Evolutionary conservation across 2,113 vertebrate genomes (phyloP).

Genomic region (Axis porcinus): DNA sequence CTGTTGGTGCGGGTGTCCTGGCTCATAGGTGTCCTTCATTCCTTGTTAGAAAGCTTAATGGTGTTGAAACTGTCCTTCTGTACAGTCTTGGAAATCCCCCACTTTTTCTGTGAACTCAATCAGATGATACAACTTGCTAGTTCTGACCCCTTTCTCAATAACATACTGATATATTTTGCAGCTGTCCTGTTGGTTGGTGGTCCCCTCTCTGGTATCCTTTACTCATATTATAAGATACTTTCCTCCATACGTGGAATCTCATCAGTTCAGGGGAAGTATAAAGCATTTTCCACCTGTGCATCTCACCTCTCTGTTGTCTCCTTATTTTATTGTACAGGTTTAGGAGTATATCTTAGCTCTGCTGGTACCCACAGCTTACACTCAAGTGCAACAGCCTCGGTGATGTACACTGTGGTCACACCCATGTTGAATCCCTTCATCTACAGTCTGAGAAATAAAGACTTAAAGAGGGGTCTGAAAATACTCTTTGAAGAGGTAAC

Average conservation of each 20-base stretch:
- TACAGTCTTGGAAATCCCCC: background rate
- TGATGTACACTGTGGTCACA: background rate
- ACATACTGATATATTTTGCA: background rate
- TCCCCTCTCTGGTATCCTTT: background rate
- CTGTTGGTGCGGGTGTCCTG: background rate
- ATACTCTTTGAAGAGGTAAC: background rate
- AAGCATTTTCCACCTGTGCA: background rate
- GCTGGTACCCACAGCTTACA: background rate
- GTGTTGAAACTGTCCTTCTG: background rate
- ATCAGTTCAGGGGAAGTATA: background rate
- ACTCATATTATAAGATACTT: background rate
- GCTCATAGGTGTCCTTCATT: background rate
- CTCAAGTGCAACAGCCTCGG: background rate
- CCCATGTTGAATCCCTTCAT: background rate
- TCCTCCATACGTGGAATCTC: background rate
- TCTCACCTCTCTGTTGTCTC: background rate
- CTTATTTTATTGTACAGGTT: background rate
- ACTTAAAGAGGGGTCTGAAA: background rate
- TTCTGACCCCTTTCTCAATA: background rate
- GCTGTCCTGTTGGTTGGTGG: background rate
- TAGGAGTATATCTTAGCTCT: background rate
- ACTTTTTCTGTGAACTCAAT: background rate
- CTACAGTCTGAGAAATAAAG: background rate
- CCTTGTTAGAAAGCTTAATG: background rate
- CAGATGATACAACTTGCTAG: background rate